Conservation (phyloP, 2,113 vertebrate species). For the Muscicapa adusta region DNA sequence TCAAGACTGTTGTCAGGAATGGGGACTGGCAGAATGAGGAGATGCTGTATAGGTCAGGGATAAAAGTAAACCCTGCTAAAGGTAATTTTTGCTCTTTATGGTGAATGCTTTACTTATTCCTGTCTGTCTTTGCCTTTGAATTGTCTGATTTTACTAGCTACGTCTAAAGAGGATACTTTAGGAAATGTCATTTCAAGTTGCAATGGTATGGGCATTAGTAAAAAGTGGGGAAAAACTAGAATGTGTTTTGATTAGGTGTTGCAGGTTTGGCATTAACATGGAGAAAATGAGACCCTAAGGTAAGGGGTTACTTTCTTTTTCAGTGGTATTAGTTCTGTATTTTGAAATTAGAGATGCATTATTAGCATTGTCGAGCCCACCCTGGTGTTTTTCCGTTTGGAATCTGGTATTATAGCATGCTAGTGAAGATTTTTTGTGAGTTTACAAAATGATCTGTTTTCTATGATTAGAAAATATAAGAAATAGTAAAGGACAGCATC, state of each 20-base stretch:
- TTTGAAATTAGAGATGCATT: not conserved
- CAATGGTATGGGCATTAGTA: not conserved
- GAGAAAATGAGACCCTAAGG: not conserved
- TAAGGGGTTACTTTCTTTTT: not conserved
- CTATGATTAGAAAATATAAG: not conserved
- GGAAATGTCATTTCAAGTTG: not conserved
- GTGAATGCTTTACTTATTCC: not conserved
- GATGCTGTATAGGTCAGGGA: conserved; percentile 98
- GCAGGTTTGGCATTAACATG: not conserved
- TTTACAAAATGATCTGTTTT: not conserved
- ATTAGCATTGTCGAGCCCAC: not conserved
- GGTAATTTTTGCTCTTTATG: conserved; percentile 75
- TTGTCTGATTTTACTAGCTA: not conserved
- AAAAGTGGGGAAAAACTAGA: not conserved
- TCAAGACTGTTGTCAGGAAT: conserved; percentile 92
- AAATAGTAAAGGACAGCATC: not conserved
- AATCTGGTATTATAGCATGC: not conserved
- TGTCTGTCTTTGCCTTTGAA: not conserved
- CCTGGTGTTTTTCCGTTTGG: not conserved
- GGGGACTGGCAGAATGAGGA: conserved; percentile 97
- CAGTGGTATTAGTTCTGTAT: not conserved
- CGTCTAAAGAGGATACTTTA: not conserved
- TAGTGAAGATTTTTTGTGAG: not conserved
- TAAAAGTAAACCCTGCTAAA: conserved; percentile 99
- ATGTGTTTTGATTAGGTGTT: not conserved